A percentile compares a stretch with the other conserved stretches of the same genome.
Conservation (phyloP, 2,113 vertebrate species). For the Murina feae region DNA sequence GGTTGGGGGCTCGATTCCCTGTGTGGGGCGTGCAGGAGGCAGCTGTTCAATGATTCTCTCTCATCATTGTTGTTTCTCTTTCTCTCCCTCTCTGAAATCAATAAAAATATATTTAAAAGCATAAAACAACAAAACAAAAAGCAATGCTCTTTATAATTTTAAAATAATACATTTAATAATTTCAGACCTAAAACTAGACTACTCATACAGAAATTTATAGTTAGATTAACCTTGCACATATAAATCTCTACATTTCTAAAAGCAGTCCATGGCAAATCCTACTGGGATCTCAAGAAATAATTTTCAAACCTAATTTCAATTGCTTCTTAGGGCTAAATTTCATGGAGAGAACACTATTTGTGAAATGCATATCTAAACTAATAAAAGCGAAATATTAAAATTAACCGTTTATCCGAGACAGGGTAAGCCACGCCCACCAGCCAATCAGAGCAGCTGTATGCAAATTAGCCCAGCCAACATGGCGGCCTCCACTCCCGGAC, state of each 20-base stretch:
- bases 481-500: too few species aligned
- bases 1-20: too few species aligned
- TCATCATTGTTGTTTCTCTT: too few species aligned
- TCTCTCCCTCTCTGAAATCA: too few species aligned
- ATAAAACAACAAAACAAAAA: not conserved
- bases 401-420: too few species aligned
- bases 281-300: conserved; percentile 17
- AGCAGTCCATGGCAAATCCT: not conserved
- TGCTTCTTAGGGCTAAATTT: conserved; percentile 44
- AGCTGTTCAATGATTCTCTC: too few species aligned
- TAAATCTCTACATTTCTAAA: conserved; percentile 31
- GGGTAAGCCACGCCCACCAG: too few species aligned
- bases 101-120: too few species aligned
- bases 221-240: not conserved
- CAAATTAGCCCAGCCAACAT: too few species aligned
- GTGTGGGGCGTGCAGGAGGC: too few species aligned
- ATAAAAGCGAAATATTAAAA: too few species aligned
- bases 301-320: conserved; percentile 12
- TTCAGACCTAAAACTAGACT: conserved; percentile 16
- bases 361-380: conserved; percentile 9
- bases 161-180: not conserved
- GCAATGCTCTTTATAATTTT: not conserved
- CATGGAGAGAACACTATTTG: not conserved
- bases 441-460: too few species aligned
- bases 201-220: conserved; percentile 25